Evolutionary conservation across 2,113 vertebrate genomes (phyloP), one percentile per base, ranked within the genome.

Genomic region (Sclerurus mexicanus): DNA sequence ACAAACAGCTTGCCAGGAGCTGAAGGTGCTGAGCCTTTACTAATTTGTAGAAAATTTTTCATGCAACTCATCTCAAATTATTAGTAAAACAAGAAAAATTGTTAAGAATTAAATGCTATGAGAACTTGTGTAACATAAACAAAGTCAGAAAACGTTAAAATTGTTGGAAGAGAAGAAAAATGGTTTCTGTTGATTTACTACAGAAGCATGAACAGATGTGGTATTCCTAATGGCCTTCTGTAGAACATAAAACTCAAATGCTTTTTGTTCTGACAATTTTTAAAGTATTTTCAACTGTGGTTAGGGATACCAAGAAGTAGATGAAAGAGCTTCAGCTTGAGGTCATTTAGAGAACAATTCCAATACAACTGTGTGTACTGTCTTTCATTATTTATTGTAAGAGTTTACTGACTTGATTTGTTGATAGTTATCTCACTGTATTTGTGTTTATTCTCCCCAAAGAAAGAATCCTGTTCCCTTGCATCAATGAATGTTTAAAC

Each of bases 181-280:
- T 82, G 55, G 37, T 78, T 89, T 56, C 10, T 56, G 93, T 44
- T 79, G 75, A 89, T 97, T 96, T 91, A 91, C 53, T 60, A 20
- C 27, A 39, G 59, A 85, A 72, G 5, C 80, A 50, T 56, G 84
- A 96, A 76, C 92, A 97, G 92, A 96, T 96, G 95, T 86, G 82
- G 30, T 13, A 12, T n/a, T 62, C 88, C 80, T 96, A 93, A 96
- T 73, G 85, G 85, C 94, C 95, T 92, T 96, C 87, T 85, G 95
- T 71, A 74, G 90, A 91, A 58, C 86, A 95, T 96, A 97, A 97
- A 94, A 46, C 46, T 42, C 75, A 96, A 96, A 56, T 19, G 22
- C 46, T 56, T 93, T 89, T 96, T 85, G 37, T 83, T 92, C 47
- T 95, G 83, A 53, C 83, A 84, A 24, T 85, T 95, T 92, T 96